phyloP scores from a whole-genome alignment of 35 echinoderm and acorn worm species.

The Anneissia japonica region DNA sequence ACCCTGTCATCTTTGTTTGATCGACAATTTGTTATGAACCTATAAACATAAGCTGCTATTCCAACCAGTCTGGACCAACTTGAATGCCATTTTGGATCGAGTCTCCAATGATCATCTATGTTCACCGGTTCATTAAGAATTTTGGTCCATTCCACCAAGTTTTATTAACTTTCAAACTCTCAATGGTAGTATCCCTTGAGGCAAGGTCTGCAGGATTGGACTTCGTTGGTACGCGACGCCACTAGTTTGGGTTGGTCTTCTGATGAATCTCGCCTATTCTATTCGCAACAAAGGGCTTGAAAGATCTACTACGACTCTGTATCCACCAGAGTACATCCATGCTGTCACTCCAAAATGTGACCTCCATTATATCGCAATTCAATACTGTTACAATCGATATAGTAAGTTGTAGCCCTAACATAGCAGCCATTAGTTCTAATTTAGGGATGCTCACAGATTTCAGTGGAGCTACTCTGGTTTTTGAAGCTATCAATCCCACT shows the following conservation, averaged over 20 bases:
- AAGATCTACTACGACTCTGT: slow-evolving; percentile 11
- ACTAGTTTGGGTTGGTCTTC: slow-evolving; percentile 24
- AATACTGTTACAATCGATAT: not conserved
- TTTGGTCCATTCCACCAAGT: slow-evolving; percentile 30
- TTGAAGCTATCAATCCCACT: slow-evolving; percentile 11
- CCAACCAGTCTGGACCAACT: slow-evolving; percentile 13
- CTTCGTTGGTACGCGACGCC: slow-evolving; percentile 18
- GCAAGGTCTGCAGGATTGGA: slow-evolving; percentile 22
- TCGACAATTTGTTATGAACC: slow-evolving; percentile 12
- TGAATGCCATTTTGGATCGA: not conserved
- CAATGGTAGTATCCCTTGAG: not conserved
- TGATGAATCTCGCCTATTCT: slow-evolving; percentile 24
- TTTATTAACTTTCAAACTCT: not conserved
- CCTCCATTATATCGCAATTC: not conserved
- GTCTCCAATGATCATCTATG: not conserved
- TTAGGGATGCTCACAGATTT: slow-evolving; percentile 38
- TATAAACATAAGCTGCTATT: not conserved
- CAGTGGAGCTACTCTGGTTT: slow-evolving; percentile 27
- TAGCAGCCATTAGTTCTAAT: slow-evolving; percentile 37
- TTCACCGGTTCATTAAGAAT: not conserved
- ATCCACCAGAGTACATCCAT: slow-evolving; percentile 39
- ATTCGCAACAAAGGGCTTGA: slow-evolving; percentile 39
- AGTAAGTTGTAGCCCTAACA: slow-evolving; percentile 27
- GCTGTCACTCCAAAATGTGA: slow-evolving; percentile 38
- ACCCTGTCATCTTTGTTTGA: not conserved